Percentiles rank a stretch among this genome's conserved stretches.
These are phyloP conservation scores for Diarsia mendica DNA, from an alignment of 2,888 invertebrate genomes.

Conservation along the genomic window DNA sequence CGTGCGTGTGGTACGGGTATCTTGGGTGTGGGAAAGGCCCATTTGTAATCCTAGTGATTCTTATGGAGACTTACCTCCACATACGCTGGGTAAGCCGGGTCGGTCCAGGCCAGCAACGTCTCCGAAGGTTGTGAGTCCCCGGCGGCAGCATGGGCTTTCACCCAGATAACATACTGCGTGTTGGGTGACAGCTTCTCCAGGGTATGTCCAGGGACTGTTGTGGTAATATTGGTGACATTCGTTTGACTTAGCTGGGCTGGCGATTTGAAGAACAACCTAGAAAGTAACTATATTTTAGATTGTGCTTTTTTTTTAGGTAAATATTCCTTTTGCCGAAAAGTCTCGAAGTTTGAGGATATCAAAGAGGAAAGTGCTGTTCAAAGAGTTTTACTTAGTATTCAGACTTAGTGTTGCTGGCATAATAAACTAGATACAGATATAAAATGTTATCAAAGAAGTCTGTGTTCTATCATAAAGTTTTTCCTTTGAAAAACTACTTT, in stretches of 20 bases:
- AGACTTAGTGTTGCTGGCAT: neutral
- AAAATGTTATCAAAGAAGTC: conserved; percentile 9
- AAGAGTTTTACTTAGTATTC: neutral
- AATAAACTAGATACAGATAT: neutral
- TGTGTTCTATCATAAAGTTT: conserved; percentile 9
- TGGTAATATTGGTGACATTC: conserved; percentile 91
- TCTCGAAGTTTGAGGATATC: neutral
- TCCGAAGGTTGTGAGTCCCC: conserved; percentile 95
- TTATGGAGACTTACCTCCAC: conserved; percentile 92
- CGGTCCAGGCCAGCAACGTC: conserved; percentile 96
- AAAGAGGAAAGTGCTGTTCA: neutral
- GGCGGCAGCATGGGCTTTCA: conserved; percentile 92
- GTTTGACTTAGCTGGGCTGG: conserved; percentile 88
- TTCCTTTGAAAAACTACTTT: conserved; percentile 4
- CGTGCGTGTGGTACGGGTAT: too few relatives aligned
- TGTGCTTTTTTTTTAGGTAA: neutral
- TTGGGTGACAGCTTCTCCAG: conserved; percentile 94
- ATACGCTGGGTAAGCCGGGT: conserved; percentile 96
- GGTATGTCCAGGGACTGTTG: conserved; percentile 93
- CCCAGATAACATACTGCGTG: conserved; percentile 95
- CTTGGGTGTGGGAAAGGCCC: too few relatives aligned
- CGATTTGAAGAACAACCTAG: conserved; percentile 93
- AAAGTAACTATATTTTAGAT: neutral
- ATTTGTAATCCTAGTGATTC: too few relatives aligned
- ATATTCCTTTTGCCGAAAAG: neutral